Evolutionary conservation across 2,797 vertebrate genomes (phyloP).

Genomic region (Aplochiton taeniatus): DNA sequence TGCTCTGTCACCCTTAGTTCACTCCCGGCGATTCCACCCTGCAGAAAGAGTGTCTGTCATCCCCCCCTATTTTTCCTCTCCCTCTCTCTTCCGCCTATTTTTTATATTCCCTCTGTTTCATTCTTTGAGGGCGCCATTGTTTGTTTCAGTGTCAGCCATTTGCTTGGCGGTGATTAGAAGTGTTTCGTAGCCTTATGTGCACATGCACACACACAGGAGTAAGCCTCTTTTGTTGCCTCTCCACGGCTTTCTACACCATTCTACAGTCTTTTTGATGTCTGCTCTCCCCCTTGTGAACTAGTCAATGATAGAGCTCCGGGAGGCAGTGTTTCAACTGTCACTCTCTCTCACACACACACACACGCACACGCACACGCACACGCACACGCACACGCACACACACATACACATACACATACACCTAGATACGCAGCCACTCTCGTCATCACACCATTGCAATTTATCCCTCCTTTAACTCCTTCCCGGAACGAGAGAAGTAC

Average conservation of each 20-base stretch:
- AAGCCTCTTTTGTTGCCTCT: constrained; percentile 57
- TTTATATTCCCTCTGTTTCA: constrained; percentile 23
- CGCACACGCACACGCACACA: no score
- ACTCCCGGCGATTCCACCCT: no score
- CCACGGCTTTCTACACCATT: constrained; percentile 27
- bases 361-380: neutral
- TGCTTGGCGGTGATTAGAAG: constrained; percentile 51
- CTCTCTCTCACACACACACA: constrained; percentile 19
- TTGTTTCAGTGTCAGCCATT: constrained; percentile 41
- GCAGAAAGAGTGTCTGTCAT: neutral
- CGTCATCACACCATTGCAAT: no score
- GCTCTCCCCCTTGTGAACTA: constrained; percentile 33
- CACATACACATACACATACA: no score
- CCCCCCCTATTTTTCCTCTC: neutral
- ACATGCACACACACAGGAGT: constrained; percentile 35
- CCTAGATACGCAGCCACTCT: no score
- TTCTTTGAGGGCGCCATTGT: constrained; percentile 8
- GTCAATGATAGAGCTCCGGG: neutral
- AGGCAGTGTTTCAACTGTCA: constrained; percentile 34
- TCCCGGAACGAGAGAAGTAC: no score
- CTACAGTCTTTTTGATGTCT: constrained; percentile 53
- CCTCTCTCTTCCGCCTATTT: constrained; percentile 13
- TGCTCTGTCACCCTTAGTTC: neutral
- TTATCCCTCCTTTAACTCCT: no score
- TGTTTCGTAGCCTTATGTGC: constrained; percentile 40